phyloP scores from a whole-genome alignment of 2,888 invertebrate genomes.

The Tridacna gigas region DNA sequence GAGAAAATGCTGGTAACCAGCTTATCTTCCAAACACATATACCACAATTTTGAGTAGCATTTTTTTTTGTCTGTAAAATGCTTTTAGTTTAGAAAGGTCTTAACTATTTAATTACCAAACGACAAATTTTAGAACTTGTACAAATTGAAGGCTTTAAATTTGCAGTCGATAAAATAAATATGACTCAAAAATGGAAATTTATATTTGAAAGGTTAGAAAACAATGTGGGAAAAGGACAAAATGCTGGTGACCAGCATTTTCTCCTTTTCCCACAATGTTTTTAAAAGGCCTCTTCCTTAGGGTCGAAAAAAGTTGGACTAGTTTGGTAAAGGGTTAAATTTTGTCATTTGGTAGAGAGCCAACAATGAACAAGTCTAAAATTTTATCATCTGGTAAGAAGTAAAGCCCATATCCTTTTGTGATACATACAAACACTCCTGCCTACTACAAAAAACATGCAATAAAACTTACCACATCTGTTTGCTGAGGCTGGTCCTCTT shows the following conservation, averaged over 20 bases:
- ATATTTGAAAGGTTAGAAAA: background rate
- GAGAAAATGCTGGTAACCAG: too few relatives aligned
- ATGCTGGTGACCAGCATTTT: background rate
- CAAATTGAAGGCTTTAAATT: background rate
- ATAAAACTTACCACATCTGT: slow-evolving; percentile 10
- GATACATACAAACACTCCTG: background rate
- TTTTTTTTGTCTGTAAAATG: too few relatives aligned
- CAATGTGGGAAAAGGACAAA: background rate
- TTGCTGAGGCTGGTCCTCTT: background rate
- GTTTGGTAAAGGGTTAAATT: background rate
- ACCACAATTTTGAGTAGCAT: too few relatives aligned
- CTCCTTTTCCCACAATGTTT: background rate
- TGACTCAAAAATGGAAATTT: background rate
- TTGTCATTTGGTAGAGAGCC: background rate
- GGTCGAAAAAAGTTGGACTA: background rate
- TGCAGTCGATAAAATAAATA: background rate
- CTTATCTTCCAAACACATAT: too few relatives aligned
- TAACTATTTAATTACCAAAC: too few relatives aligned
- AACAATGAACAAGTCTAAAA: background rate
- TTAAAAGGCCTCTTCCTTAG: background rate
- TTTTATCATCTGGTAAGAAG: background rate
- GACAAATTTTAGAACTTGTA: too few relatives aligned
- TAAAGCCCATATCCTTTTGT: background rate
- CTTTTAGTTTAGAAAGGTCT: too few relatives aligned
- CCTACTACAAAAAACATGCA: background rate